Base-by-base conservation (phyloP, 2,113 vertebrate species). In the Tichodroma muraria region DNA sequence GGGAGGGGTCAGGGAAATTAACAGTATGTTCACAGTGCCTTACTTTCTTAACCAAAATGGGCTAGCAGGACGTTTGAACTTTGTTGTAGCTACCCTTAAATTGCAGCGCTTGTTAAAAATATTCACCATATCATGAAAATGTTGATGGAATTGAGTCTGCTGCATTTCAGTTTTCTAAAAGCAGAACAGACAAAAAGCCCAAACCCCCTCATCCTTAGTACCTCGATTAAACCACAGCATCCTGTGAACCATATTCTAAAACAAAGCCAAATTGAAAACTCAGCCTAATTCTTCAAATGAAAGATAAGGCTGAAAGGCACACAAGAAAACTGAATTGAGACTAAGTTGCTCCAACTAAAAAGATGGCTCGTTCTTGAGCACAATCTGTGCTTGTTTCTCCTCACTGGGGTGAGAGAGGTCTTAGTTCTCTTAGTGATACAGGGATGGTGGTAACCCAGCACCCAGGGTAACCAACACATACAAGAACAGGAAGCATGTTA, bases 81-180 rank as follows among this genome's bases (percentile, higher is more conserved):
- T 25, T 19, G 22, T 61, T 76, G 10, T 77, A 86, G 69, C 25
- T 31, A 49, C 24, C 4, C 42, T 63, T 76, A 23, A 88, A 79
- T 68, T 72, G 59, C 49, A 47, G 45, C 56, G 16, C 22, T 88
- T 75, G 11, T 71, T 71, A 61, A 71, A 72, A 79, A 27, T 72
- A 47, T 27, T 64, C 10, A 37, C n/a, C 12, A 35, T 20, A 14
- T 50, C 20, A 33, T 44, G 25, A 84, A 47, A 69, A 53, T 66
- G 15, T 50, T 70, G 7, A n/a, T 45, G 35, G 15, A 59, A 8
- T 77, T 0, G 1, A 61, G 15, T 75, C 27, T 38, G 31, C 42
- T 92, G n/a, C 24, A 20, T 90, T 92, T 77, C 25, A 28, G 22
- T 57, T 90, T 85, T 80, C 68, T 75, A 37, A 70, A 87, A 73